These are phyloP conservation scores for Rallus crepitans DNA, from an alignment of 2,797 vertebrate species.

Conservation along the genomic window DNA sequence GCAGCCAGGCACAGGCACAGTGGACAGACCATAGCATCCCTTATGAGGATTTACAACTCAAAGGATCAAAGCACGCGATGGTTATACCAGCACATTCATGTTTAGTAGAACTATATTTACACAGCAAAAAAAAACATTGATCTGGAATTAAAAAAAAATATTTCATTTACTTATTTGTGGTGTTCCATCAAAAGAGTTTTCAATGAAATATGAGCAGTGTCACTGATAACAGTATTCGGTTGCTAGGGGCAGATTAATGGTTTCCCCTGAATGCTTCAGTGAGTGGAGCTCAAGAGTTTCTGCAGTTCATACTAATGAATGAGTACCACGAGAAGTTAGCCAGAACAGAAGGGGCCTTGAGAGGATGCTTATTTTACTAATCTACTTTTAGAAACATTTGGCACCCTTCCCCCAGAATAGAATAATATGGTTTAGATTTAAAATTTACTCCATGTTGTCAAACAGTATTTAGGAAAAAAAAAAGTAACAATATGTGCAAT, in stretches of 20 bases:
- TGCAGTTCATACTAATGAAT: not conserved
- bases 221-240: not conserved
- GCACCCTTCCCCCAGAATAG: fast-evolving
- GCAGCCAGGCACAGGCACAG: not conserved
- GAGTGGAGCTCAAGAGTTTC: not conserved
- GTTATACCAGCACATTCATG: not conserved
- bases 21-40: not conserved
- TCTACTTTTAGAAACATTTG: not conserved
- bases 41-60: not conserved
- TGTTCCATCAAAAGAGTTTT: not conserved
- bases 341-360: not conserved
- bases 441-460: not conserved
- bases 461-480: not conserved
- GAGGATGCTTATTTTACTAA: not conserved
- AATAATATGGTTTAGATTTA: not conserved
- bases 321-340: not conserved
- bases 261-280: not conserved
- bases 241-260: not conserved
- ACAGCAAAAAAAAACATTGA: not conserved
- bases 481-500: not conserved
- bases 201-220: not conserved
- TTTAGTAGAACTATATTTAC: not conserved
- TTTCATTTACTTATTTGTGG: not conserved
- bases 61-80: fast-evolving
- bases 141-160: not conserved